Evolutionary conservation across 2,797 vertebrate genomes (phyloP), one percentile per base, ranked within the genome.

Genomic region (Avahi laniger): DNA sequence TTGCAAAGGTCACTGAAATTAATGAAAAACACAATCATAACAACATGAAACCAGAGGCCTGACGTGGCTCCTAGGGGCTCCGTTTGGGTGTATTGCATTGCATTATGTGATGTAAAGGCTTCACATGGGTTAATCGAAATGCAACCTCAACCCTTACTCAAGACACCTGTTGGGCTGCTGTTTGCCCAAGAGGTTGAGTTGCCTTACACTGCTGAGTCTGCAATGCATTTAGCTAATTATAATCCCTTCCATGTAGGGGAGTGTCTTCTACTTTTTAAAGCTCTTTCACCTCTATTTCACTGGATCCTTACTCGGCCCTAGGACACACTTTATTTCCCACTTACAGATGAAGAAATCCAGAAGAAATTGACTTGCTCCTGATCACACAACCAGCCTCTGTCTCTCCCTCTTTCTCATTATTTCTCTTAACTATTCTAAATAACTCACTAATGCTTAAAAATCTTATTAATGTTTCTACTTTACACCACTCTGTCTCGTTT

Each of bases 111-210:
- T 97, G 96, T 98, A 98, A 98, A 97, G 97, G 96, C 97, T 98
- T 96, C 86, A 80, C 59, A 48, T 93, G 82, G 93, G 95, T 97
- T 97, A 98, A 98, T 98, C 98, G 98, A 97, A 98, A 97, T 95
- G 95, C 98, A 98, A 97, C 97, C 97, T 89, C 97, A 97, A 96
- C 95, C 93, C 96, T 98, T 98, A 98, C 97, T 97, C 97, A 97
- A 98, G 98, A 63, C 98, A 98, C 98, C 98, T 98, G 98, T 97
- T 97, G 94, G 96, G 97, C 96, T 96, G 98, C 97, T 97, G 93
- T 97, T 96, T 97, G 97, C 96, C 96, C 10, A 0, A 69, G 57
- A 96, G 92, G 93, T 88, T 85, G 30, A 81, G 72, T 85, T 96
- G 92, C 79, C 81, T 95, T 80, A 22, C 22, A 30, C n/a, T 90